Base-by-base conservation (phyloP, 2,888 invertebrate genomes). In the Apeira syringaria region DNA sequence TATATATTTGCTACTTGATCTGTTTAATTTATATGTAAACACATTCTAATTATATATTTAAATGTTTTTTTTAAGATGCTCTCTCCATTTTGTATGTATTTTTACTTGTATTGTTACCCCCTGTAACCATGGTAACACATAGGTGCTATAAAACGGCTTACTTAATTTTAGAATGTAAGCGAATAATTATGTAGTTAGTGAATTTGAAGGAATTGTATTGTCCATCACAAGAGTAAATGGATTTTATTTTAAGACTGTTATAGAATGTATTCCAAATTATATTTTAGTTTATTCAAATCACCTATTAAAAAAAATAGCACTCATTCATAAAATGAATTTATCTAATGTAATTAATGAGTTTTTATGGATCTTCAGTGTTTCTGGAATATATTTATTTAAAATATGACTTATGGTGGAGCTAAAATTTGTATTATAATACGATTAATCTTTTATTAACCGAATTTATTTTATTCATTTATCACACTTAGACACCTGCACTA, bases 61-160 rank as follows among this genome's bases (percentile, higher is more conserved):
- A 15, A 15, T 15, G 4, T 15, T 15, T 2, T 15, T 15, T 3
- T 15, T 25, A 36, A 10, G 3, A 20, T 24, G 39, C 36, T 40
- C 36, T 46, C 40, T 32, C 29, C 13, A 27, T 11, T 34, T 18
- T 20, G 29, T 32, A 33, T 31, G 12, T 27, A 35, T 38, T 47
- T n/a, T 49, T 54, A 47, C 15, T 53, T 56, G 52, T 59, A 55
- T 36, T 35, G 53, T 59, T 56, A 57, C 46, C 47, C 52, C n/a
- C 50, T 35, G 20, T 54, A 55, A 58, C 15, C 31, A 38, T 31
- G 46, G 46, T 62, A 68, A 74, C 62, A 63, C 39, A 74, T 80
- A 83, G 86, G 85, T 86, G 85, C 86, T 85, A 82, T 59, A 64
- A n/a, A 74, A 69, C 30, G 61, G 77, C 77, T 81, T 85, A 81